Conservation (phyloP, 92 coral and sea anemone genomes). For the Palythoa heliodiscus region DNA sequence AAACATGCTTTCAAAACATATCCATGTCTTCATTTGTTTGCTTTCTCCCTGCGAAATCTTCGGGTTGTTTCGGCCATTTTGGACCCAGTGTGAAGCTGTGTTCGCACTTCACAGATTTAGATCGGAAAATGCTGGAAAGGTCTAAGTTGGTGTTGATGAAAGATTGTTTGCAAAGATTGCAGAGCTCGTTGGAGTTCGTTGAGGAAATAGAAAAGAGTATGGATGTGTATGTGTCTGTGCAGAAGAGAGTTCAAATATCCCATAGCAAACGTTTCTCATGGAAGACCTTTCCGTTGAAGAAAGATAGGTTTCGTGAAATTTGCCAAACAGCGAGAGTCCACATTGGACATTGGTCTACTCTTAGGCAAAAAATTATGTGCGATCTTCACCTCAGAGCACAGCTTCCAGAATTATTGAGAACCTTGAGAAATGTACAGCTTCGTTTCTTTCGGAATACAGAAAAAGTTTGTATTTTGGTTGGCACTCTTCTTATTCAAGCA, state of each 20-base stretch:
- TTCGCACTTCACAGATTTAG: conserved; percentile 69
- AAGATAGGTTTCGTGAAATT: conserved; percentile 73
- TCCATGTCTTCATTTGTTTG: conserved; percentile 50
- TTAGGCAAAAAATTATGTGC: conserved; percentile 57
- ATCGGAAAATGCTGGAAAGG: conserved; percentile 71
- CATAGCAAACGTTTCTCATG: conserved; percentile 43
- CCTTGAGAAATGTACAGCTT: conserved; percentile 52
- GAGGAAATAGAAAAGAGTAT: conserved; percentile 62
- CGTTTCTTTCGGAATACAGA: conserved; percentile 45
- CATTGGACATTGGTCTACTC: conserved; percentile 64
- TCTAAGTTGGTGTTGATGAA: conserved; percentile 67
- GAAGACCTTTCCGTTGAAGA: conserved; percentile 67
- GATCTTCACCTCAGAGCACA: conserved; percentile 58
- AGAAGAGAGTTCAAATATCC: conserved; percentile 22
- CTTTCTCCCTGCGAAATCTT: conserved; percentile 50
- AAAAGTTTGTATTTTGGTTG: conserved; percentile 50
- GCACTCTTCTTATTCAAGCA: conserved; percentile 57
- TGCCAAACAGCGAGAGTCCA: conserved; percentile 89
- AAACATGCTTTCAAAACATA: conserved; percentile 55
- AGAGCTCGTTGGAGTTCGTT: conserved; percentile 63
- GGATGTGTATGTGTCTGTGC: conserved; percentile 61
- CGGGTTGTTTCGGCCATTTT: conserved; percentile 70
- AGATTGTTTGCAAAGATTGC: conserved; percentile 75
- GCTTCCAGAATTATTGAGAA: conserved; percentile 56
- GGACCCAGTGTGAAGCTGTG: conserved; percentile 66